Conservation (phyloP, 2,797 vertebrate species). For the Gadopsis bispinosus region DNA sequence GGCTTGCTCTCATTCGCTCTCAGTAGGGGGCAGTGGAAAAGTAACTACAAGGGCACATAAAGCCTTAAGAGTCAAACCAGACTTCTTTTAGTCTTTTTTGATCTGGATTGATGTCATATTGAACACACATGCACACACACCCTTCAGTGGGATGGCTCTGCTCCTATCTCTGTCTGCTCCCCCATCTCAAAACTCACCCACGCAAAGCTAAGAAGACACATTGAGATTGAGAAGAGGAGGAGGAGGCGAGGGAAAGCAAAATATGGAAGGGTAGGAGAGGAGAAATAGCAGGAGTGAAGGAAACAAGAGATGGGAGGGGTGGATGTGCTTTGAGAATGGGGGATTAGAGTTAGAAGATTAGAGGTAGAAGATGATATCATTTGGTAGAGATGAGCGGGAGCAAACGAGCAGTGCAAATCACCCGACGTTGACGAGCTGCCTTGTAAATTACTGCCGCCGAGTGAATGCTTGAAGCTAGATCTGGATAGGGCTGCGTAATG, state of each 20-base stretch:
- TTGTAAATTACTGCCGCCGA: slow-evolving; percentile 82
- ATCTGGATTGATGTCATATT: slow-evolving; percentile 74
- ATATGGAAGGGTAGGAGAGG: slow-evolving; percentile 31
- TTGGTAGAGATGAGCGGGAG: slow-evolving; percentile 80
- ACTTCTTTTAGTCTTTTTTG: slow-evolving; percentile 76
- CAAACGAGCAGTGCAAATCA: slow-evolving; percentile 87
- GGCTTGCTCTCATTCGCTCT: slow-evolving; percentile 67
- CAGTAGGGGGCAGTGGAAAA: slow-evolving; percentile 74
- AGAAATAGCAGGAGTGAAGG: slow-evolving; percentile 43
- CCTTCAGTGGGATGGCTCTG: slow-evolving; percentile 59
- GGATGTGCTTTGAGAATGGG: slow-evolving; percentile 61
- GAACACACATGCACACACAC: slow-evolving; percentile 59
- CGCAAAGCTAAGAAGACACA: slow-evolving; percentile 60
- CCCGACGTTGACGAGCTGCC: slow-evolving; percentile 84
- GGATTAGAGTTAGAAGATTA: slow-evolving; percentile 80
- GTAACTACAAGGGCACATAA: slow-evolving; percentile 75
- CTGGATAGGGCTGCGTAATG: slow-evolving; percentile 49
- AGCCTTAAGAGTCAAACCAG: slow-evolving; percentile 77
- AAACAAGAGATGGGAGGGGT: slow-evolving; percentile 55
- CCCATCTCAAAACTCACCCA: slow-evolving; percentile 67
- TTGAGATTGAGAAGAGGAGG: slow-evolving; percentile 45
- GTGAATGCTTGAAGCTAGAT: slow-evolving; percentile 61
- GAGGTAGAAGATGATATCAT: slow-evolving; percentile 85
- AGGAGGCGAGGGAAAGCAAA: slow-evolving; percentile 20
- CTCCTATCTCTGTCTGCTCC: slow-evolving; percentile 57